Base-by-base conservation (phyloP, 2,797 vertebrate species). In the Lacerta agilis region DNA sequence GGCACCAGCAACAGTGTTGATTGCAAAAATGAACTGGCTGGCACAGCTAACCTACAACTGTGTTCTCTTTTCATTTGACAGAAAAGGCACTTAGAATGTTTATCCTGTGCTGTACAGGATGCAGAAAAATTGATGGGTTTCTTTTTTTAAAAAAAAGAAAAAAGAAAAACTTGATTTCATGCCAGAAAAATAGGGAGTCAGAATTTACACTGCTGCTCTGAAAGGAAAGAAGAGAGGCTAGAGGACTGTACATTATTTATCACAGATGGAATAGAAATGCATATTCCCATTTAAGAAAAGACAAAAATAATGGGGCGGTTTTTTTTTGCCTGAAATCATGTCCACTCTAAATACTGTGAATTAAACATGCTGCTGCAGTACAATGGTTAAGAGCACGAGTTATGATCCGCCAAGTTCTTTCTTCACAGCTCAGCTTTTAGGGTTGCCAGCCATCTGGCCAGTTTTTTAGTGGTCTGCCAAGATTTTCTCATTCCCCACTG, bases 11-110 rank as follows among this genome's bases (percentile, higher is more conserved):
- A 17, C 17, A 78, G 0, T 25, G 38, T 18, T 45, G 86, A 80
- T 85, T 90, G 27, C 27, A 58, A 38, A 66, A 91, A 86, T 0
- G 0, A 55, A 76, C 20, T 80, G 49, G 0, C 49, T 88, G 71
- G 86, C 38, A 79, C 49, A 87, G 10, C 1, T 61, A 86, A 88
- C 76, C 81, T 69, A 66, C 0, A 67, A 11, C 82, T 71, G 23
- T 38, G 41, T 15, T 88, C 79, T 33, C 29, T 64, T 45, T 87
- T 87, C 78, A 55, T 76, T 81, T 41, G n/a, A 67, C 36, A 75
- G 78, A 80, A 64, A 88, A 61, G 36, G 36, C 67, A 67, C n/a
- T 49, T 64, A 29, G 27, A 55, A 83, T 41, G 18, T 83, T 83
- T 83, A 77, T 83, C 75, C 45, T 79, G 33, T 72, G 38, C 25